Conservation (phyloP, 2,113 vertebrate species). For the Taxidea taxus region DNA sequence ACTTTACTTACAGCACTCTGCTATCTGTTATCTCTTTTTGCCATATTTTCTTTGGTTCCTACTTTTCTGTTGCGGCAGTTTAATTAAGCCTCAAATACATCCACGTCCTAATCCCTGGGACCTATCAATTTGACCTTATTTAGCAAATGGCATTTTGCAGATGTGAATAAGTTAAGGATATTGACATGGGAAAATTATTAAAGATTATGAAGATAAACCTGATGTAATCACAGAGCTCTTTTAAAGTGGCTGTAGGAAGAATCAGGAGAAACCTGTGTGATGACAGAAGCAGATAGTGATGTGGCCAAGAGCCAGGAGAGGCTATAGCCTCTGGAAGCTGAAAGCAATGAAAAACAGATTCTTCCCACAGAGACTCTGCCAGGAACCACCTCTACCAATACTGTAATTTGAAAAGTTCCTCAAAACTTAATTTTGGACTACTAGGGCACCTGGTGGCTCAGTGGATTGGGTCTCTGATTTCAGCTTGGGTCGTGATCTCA, state of each 20-base stretch:
- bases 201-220: neutral
- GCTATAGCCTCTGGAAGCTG: neutral
- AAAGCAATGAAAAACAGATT: neutral
- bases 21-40: neutral
- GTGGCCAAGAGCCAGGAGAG: rapidly evolving
- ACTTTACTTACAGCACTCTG: neutral
- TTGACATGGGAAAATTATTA: neutral
- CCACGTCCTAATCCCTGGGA: neutral
- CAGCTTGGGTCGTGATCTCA: too few species aligned
- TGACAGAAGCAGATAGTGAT: neutral
- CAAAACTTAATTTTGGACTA: neutral
- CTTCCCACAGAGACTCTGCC: neutral
- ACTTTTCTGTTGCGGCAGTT: neutral
- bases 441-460: too few species aligned
- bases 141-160: neutral
- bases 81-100: neutral
- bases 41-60: neutral
- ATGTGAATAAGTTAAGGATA: neutral
- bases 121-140: rapidly evolving
- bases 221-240: rapidly evolving
- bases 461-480: too few species aligned
- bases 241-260: neutral
- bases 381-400: rapidly evolving
- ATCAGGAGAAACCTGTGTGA: neutral
- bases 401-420: neutral